Percentiles rank a stretch among this genome's conserved stretches.
phyloP scores from a whole-genome alignment of 2,888 invertebrate genomes.

The Parascotia fuliginaria region DNA sequence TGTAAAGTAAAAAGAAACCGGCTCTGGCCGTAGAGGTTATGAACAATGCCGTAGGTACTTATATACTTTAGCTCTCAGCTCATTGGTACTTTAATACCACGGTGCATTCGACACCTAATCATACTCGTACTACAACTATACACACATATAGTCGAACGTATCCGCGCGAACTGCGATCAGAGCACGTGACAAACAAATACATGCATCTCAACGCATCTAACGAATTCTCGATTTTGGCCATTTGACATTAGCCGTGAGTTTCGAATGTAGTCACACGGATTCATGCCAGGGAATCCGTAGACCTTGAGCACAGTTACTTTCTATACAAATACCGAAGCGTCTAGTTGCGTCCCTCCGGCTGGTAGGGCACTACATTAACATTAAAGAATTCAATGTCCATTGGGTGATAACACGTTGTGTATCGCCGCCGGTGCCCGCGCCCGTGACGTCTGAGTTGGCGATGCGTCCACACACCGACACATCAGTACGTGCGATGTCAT shows the following conservation, averaged over 20 bases:
- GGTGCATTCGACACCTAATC: too few species aligned
- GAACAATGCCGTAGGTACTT: too few species aligned
- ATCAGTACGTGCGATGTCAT: conserved; percentile 62
- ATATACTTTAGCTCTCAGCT: too few species aligned
- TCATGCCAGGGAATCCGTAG: conserved; percentile 79
- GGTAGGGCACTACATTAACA: conserved; percentile 61
- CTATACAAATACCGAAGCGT: conserved; percentile 64
- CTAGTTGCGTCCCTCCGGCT: conserved; percentile 68
- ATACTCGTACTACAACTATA: too few species aligned
- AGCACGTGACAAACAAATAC: conserved; percentile 40
- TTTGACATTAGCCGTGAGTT: conserved; percentile 63
- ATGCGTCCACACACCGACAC: conserved; percentile 53
- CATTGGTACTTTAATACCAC: too few species aligned
- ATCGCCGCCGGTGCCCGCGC: conserved; percentile 44
- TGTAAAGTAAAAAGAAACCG: too few species aligned
- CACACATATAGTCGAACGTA: conserved; percentile 27
- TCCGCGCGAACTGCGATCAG: conserved; percentile 18
- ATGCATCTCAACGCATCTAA: conserved; percentile 56
- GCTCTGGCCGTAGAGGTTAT: too few species aligned
- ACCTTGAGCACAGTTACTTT: conserved; percentile 70
- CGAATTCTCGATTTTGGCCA: conserved; percentile 69
- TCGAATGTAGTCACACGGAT: conserved; percentile 64
- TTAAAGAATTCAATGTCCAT: conserved; percentile 50
- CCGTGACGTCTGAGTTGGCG: conserved; percentile 68
- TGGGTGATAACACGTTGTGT: conserved; percentile 54